phyloP scores from a whole-genome alignment of 2,888 invertebrate genomes.

The Toxonevra muliebris region DNA sequence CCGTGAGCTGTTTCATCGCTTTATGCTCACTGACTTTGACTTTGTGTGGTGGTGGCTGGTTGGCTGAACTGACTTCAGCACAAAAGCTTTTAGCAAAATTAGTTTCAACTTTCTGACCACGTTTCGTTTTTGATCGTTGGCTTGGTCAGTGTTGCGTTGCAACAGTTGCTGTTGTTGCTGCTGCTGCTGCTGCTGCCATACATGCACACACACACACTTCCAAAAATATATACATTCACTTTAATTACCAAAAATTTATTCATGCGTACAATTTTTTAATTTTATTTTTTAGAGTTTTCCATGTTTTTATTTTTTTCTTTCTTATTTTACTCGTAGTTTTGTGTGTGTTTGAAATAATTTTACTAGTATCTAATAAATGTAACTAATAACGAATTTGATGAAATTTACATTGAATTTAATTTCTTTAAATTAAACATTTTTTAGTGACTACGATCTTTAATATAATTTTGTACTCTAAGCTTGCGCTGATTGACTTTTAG shows the following conservation, averaged over 20 bases:
- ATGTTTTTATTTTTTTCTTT: too few species aligned
- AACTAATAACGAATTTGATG: too few species aligned
- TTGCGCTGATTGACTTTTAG: too few species aligned
- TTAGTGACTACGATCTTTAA: too few species aligned
- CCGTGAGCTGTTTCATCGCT: background rate
- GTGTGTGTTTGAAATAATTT: too few species aligned
- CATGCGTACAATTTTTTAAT: slow-evolving; percentile 22
- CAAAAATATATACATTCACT: slow-evolving; percentile 43
- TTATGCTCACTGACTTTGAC: background rate
- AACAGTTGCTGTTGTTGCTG: slow-evolving; percentile 42
- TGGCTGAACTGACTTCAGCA: slow-evolving; percentile 26
- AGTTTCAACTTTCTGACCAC: slow-evolving; percentile 63
- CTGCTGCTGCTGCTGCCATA: slow-evolving; percentile 25
- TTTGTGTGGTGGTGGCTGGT: background rate
- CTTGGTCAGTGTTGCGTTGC: slow-evolving; percentile 60
- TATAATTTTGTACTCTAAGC: too few species aligned
- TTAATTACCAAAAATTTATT: slow-evolving; percentile 32
- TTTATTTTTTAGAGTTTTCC: too few species aligned
- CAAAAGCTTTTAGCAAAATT: slow-evolving; percentile 64
- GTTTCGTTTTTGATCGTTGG: slow-evolving; percentile 61
- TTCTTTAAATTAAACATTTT: too few species aligned
- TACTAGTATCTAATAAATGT: too few species aligned
- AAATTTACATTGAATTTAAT: too few species aligned
- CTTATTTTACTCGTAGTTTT: too few species aligned
- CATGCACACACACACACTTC: slow-evolving; percentile 47